A percentile compares a stretch with the other conserved stretches of the same genome.
phyloP scores from a whole-genome alignment of 2,797 vertebrate species.

The Malurus leucopterus region DNA sequence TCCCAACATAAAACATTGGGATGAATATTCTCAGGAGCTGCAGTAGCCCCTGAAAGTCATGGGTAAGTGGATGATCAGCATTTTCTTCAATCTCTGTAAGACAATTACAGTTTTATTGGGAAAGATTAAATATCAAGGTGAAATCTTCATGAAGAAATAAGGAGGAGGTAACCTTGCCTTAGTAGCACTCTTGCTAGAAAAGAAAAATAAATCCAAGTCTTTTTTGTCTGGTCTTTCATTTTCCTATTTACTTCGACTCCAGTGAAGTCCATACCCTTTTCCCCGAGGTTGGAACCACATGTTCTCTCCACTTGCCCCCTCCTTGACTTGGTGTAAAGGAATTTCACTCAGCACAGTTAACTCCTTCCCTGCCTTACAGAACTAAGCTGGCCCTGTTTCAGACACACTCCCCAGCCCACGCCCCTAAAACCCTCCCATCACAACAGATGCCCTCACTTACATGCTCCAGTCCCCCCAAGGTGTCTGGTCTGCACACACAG shows the following conservation, averaged over 20 bases:
- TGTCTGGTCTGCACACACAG: rapidly evolving
- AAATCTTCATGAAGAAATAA: neutral
- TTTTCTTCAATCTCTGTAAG: neutral
- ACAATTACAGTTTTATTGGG: neutral
- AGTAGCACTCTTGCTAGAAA: neutral
- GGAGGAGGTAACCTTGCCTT: neutral
- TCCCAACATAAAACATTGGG: neutral
- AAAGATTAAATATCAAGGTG: neutral
- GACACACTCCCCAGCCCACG: rapidly evolving
- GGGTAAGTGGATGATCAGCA: neutral
- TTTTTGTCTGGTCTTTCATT: neutral
- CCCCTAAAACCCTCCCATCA: neutral
- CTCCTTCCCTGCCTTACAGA: neutral
- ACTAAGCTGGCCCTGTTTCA: neutral
- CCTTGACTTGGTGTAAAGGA: neutral
- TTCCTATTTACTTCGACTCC: neutral
- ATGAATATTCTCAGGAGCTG: neutral
- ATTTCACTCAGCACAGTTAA: neutral
- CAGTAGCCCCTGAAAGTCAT: neutral
- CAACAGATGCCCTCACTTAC: neutral
- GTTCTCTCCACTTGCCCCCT: neutral
- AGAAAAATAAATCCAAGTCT: neutral
- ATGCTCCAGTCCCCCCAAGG: neutral
- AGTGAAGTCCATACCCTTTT: neutral
- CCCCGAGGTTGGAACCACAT: neutral